Conservation (phyloP, 1,140 invertebrate species). For the Drosophila parabipectinata region DNA sequence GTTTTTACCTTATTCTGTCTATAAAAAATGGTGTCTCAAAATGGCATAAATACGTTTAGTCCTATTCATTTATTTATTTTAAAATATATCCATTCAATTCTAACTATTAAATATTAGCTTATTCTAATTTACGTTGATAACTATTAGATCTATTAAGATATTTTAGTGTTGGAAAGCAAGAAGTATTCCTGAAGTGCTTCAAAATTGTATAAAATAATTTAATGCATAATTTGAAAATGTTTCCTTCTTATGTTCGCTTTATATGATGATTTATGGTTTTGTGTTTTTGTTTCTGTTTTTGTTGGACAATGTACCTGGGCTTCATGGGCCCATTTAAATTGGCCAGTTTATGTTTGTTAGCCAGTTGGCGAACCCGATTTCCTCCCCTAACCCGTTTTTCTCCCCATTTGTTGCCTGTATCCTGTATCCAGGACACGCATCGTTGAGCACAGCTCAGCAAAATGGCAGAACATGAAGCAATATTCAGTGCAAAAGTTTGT, state of each 20-base stretch:
- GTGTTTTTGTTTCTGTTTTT: background rate
- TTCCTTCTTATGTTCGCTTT: background rate
- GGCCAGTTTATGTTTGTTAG: conserved; percentile 11
- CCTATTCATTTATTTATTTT: too few relatives aligned
- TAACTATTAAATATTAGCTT: too few relatives aligned
- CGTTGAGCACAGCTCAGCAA: conserved; percentile 31
- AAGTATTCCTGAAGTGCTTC: background rate
- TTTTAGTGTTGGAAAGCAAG: background rate
- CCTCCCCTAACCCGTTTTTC: conserved; percentile 1
- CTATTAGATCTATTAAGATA: too few relatives aligned
- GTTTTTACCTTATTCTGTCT: too few relatives aligned
- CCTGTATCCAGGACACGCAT: conserved; percentile 47
- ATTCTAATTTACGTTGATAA: too few relatives aligned
- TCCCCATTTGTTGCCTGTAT: conserved; percentile 20
- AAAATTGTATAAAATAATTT: background rate
- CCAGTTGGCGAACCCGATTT: background rate
- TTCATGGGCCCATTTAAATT: conserved; percentile 14
- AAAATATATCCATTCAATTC: too few relatives aligned
- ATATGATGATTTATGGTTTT: conserved; percentile 1
- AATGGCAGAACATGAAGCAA: conserved; percentile 8
- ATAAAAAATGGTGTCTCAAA: too few relatives aligned
- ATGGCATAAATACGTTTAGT: too few relatives aligned
- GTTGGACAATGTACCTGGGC: background rate
- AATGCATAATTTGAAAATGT: background rate
- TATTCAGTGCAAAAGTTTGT: conserved; percentile 40